A percentile compares a stretch with the other conserved stretches of the same genome.
phyloP scores from a whole-genome alignment of 2,797 vertebrate genomes.

The Perodicticus potto region DNA sequence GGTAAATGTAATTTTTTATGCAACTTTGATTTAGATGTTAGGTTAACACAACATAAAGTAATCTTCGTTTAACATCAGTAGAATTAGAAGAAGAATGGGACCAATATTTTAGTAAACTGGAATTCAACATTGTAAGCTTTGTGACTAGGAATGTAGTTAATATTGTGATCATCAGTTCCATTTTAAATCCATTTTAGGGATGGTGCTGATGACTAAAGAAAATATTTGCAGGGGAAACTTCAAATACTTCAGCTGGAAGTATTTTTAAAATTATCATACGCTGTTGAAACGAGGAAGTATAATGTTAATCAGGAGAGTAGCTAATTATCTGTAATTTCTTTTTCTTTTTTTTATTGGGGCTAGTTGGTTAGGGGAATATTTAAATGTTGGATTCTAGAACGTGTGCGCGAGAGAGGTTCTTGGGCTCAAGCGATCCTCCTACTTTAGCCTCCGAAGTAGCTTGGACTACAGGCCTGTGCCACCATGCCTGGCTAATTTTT shows the following conservation, averaged over 20 bases:
- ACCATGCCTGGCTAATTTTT: neutral
- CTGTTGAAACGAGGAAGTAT: neutral
- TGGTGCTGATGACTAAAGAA: neutral
- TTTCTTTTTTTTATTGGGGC: neutral
- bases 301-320: neutral
- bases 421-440: neutral
- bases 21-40: neutral
- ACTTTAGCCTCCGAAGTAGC: neutral
- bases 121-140: neutral
- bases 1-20: neutral
- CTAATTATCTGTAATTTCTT: neutral
- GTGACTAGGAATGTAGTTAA: neutral
- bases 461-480: neutral
- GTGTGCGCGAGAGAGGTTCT: neutral
- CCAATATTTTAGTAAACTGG: constrained; percentile 36
- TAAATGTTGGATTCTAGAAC: neutral
- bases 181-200: constrained; percentile 19
- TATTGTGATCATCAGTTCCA: neutral
- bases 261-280: neutral
- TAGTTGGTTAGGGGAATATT: neutral
- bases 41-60: constrained; percentile 5
- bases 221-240: neutral
- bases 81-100: neutral
- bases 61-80: neutral
- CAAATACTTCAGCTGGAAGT: neutral